Percentiles rank a stretch among this genome's conserved stretches.
phyloP scores from a whole-genome alignment of 2,888 invertebrate species.

The Acrocera orbiculus region DNA sequence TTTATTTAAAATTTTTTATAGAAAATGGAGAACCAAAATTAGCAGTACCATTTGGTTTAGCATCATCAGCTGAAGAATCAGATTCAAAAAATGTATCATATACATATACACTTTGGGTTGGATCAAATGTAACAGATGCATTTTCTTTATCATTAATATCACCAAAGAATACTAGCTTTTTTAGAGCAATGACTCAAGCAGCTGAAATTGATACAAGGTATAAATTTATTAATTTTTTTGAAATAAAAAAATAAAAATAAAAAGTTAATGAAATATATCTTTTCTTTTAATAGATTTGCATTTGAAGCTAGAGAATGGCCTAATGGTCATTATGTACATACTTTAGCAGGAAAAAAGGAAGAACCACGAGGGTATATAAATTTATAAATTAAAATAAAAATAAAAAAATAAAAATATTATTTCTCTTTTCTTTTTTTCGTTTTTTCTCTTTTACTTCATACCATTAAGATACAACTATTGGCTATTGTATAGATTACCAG shows the following conservation, averaged over 20 bases:
- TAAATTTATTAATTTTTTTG: background rate
- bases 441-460: background rate
- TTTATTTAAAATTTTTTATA: conserved; percentile 9
- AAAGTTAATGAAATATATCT: too few relatives aligned
- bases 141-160: conserved; percentile 59
- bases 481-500: conserved; percentile 67
- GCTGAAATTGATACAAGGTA: conserved; percentile 52
- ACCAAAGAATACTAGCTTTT: conserved; percentile 49
- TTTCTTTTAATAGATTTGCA: conserved; percentile 33
- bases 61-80: conserved; percentile 29
- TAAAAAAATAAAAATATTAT: background rate
- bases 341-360: conserved; percentile 39
- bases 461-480: conserved; percentile 62
- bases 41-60: conserved; percentile 28
- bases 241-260: background rate
- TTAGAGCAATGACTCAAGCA: conserved; percentile 66
- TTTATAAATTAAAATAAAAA: background rate
- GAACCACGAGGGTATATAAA: conserved; percentile 28
- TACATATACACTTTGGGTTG: conserved; percentile 77
- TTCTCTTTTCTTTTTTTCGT: conserved; percentile 1
- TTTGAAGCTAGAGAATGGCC: conserved; percentile 80
- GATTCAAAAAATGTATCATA: conserved; percentile 48
- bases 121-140: conserved; percentile 67
- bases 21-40: conserved; percentile 31
- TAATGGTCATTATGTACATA: conserved; percentile 82